These are phyloP conservation scores for Onychomys torridus DNA, from an alignment of 2,797 vertebrate genomes.

Conservation along the genomic window DNA sequence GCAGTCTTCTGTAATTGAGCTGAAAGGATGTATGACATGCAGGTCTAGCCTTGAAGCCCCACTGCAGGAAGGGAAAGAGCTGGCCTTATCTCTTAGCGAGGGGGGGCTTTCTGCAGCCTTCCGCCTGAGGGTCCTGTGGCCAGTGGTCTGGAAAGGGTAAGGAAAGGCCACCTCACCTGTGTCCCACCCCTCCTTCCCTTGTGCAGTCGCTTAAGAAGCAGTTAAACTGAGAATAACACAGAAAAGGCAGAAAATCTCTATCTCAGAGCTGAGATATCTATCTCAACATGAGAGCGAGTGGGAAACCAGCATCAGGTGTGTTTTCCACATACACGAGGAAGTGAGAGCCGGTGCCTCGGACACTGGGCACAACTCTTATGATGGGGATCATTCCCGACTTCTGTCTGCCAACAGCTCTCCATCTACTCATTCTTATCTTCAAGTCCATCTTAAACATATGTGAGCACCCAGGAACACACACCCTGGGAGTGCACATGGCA, in stretches of 20 bases:
- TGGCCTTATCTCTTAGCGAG: not conserved
- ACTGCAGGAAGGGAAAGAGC: not conserved
- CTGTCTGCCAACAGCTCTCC: not conserved
- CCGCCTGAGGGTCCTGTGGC: not conserved
- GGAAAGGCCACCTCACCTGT: not conserved
- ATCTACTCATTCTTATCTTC: not conserved
- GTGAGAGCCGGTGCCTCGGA: not conserved
- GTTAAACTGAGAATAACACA: not conserved
- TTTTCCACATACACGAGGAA: not conserved
- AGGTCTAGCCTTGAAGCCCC: slow-evolving; percentile 47
- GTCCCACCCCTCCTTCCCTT: not conserved
- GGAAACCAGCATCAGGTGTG: not conserved
- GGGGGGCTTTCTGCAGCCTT: not conserved
- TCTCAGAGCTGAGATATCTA: not conserved
- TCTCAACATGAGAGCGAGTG: not conserved
- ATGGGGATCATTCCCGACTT: not conserved
- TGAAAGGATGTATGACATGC: slow-evolving; percentile 47
- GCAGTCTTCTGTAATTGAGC: slow-evolving; percentile 68
- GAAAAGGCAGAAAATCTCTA: not conserved
- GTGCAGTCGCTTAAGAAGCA: not conserved
- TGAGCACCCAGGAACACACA: not conserved
- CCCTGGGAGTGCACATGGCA: not conserved
- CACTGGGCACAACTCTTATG: too few species aligned
- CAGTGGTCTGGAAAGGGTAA: not conserved
- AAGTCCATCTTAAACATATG: not conserved